Percentiles rank a stretch among this genome's conserved stretches.
Evolutionary conservation across 2,888 invertebrate genomes (phyloP).

Genomic region (Apoderus coryli): DNA sequence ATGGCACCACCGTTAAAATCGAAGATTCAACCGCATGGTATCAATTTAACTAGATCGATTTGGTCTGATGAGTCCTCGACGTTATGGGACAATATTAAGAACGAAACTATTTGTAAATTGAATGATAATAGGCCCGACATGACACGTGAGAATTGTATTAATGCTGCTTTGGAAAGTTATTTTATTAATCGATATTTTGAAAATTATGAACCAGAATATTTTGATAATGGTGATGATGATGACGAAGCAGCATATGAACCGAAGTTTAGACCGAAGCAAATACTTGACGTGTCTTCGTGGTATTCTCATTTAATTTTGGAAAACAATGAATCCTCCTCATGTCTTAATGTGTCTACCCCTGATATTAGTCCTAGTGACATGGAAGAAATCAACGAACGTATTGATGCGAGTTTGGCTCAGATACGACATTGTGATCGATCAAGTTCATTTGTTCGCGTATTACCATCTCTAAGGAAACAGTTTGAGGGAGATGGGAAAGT

Average conservation of each 20-base stretch:
- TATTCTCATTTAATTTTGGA: background rate
- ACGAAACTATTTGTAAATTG: background rate
- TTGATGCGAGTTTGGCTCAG: constrained; percentile 33
- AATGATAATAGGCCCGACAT: background rate
- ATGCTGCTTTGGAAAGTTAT: too few relatives aligned
- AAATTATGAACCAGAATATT: background rate
- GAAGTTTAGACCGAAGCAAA: too few relatives aligned
- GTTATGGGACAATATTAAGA: background rate
- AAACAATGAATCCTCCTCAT: too few relatives aligned
- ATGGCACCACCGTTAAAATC: constrained; percentile 14
- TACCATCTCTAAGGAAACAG: constrained; percentile 26
- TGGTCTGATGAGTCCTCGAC: constrained; percentile 38
- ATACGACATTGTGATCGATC: constrained; percentile 46
- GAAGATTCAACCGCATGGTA: constrained; percentile 29
- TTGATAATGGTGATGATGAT: constrained; percentile 9
- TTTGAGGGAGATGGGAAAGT: constrained; percentile 11
- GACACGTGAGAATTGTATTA: too few relatives aligned
- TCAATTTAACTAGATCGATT: constrained; percentile 37
- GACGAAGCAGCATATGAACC: constrained; percentile 7
- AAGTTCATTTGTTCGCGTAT: constrained; percentile 48
- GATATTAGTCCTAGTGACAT: too few relatives aligned
- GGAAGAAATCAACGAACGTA: constrained; percentile 7
- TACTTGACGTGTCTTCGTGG: too few relatives aligned
- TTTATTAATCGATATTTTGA: too few relatives aligned
- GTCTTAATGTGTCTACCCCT: too few relatives aligned